These are phyloP conservation scores for Zeuzera pyrina DNA, from an alignment of 2,888 invertebrate species.

Conservation along the genomic window DNA sequence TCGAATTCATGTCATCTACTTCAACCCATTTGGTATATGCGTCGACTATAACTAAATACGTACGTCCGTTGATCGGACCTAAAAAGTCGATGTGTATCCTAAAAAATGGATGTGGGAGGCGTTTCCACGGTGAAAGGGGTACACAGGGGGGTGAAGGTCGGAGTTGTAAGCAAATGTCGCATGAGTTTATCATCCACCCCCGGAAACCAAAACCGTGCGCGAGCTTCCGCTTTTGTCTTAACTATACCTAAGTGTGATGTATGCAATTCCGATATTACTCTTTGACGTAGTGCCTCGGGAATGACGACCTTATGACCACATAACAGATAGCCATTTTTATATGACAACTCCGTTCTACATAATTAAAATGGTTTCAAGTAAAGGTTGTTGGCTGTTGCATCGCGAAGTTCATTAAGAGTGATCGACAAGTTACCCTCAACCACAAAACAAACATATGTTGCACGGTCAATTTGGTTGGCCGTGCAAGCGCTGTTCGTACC, in stretches of 20 bases:
- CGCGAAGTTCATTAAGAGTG: too few species aligned
- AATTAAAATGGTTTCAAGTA: conserved; percentile 8
- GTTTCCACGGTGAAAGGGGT: conserved; percentile 6
- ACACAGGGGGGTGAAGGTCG: conserved; percentile 7
- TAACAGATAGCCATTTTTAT: conserved; percentile 5
- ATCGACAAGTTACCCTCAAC: too few species aligned
- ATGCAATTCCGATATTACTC: too few species aligned
- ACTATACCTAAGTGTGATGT: too few species aligned
- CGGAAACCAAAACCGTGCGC: conserved; percentile 17
- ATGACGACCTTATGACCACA: conserved; percentile 9
- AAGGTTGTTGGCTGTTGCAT: conserved; percentile 1
- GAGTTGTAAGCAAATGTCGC: conserved; percentile 10
- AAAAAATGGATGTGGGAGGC: too few species aligned
- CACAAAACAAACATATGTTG: too few species aligned
- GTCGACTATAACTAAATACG: conserved; percentile 13
- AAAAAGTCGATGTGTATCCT: too few species aligned
- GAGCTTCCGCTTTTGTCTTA: conserved; percentile 16
- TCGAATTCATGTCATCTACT: too few species aligned
- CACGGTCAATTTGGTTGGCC: too few species aligned
- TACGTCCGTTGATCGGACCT: conserved; percentile 6
- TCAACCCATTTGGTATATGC: too few species aligned
- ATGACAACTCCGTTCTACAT: background rate
- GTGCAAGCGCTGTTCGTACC: too few species aligned
- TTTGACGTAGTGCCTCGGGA: conserved; percentile 4
- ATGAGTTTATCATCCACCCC: conserved; percentile 12